These are phyloP conservation scores for Sardina pilchardus DNA, from an alignment of 2,113 vertebrate species.

Conservation along the genomic window DNA sequence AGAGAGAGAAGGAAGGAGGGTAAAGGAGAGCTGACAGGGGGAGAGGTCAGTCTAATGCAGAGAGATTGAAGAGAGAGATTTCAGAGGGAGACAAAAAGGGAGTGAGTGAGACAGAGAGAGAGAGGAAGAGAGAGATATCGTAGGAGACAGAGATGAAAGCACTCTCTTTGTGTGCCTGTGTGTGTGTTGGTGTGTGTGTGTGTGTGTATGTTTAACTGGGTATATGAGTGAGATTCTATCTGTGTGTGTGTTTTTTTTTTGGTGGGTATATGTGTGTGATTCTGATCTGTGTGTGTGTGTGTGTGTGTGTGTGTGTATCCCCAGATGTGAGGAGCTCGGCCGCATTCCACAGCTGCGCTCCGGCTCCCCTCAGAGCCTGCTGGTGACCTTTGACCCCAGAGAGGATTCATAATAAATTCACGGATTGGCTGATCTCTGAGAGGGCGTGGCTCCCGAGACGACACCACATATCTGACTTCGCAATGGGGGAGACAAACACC, in stretches of 20 bases:
- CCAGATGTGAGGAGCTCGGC: constrained; percentile 48
- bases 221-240: too few species aligned
- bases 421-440: constrained; percentile 45
- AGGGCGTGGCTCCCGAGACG: constrained; percentile 36
- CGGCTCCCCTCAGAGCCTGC: constrained; percentile 43
- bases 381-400: constrained; percentile 54
- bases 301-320: constrained; percentile 38
- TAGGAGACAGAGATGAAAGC: too few species aligned
- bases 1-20: not conserved
- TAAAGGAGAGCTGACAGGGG: constrained; percentile 41
- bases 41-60: constrained; percentile 18
- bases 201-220: too few species aligned
- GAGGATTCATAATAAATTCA: constrained; percentile 55
- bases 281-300: too few species aligned
- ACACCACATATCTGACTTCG: constrained; percentile 32
- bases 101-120: not conserved
- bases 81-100: constrained; percentile 20
- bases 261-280: too few species aligned
- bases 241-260: too few species aligned
- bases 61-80: not conserved
- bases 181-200: too few species aligned
- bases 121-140: not conserved
- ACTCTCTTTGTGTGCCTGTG: too few species aligned
- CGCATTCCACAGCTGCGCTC: constrained; percentile 57
- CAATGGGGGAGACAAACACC: not conserved